Evolutionary conservation across 2,113 vertebrate species (phyloP).

Genomic region (Albula goreensis): DNA sequence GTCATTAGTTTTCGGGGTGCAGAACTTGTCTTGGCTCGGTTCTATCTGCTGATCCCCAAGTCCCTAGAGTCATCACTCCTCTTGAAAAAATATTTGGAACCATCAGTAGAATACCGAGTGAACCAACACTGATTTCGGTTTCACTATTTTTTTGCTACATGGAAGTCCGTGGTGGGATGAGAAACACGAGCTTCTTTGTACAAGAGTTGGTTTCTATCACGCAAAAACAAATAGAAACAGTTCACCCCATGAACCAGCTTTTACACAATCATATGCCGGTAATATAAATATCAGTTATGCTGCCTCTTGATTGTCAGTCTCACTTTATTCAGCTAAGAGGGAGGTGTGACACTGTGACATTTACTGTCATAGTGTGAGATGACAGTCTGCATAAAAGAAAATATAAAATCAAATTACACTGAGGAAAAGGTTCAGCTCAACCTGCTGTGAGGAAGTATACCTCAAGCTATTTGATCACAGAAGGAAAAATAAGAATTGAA

Average conservation of each 20-base stretch:
- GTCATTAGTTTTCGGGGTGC: constrained; percentile 3
- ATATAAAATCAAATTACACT: not conserved
- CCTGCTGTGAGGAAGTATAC: not conserved
- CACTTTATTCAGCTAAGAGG: not conserved
- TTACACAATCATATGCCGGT: not conserved
- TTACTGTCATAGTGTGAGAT: not conserved
- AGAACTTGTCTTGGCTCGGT: not conserved
- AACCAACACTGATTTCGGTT: not conserved
- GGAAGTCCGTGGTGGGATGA: not conserved
- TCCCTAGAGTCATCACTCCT: constrained; percentile 20
- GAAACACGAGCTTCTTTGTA: not conserved
- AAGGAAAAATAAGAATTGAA: no score
- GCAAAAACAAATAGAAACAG: not conserved
- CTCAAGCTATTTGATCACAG: not conserved
- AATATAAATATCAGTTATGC: not conserved
- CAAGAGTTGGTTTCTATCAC: not conserved
- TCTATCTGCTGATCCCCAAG: not conserved
- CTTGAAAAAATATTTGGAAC: not conserved
- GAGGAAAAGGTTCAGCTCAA: not conserved
- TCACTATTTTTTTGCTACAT: not conserved
- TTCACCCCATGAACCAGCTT: not conserved
- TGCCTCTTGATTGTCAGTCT: not conserved
- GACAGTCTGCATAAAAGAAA: not conserved
- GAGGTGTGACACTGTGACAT: not conserved
- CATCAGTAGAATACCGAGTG: not conserved